A percentile compares a stretch with the other conserved stretches of the same genome.
phyloP scores from a whole-genome alignment of 1,140 invertebrate genomes.

The Macrocentrus cingulum region DNA sequence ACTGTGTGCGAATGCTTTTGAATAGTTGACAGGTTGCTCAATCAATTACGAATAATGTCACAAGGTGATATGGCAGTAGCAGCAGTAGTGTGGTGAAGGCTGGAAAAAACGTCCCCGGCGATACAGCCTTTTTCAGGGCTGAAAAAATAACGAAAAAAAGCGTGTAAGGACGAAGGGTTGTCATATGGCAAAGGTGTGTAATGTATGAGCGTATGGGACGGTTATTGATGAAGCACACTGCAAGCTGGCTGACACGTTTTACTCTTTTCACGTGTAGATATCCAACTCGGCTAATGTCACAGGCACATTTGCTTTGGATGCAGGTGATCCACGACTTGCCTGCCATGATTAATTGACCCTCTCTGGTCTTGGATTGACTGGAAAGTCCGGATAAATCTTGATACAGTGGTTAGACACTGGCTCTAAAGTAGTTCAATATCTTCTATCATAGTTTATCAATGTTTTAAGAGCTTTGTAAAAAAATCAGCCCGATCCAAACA shows the following conservation, averaged over 20 bases:
- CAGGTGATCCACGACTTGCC: too few species aligned
- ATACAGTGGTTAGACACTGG: too few species aligned
- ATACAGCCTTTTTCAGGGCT: too few species aligned
- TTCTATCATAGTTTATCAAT: too few species aligned
- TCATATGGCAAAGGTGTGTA: not conserved
- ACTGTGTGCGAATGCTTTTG: not conserved
- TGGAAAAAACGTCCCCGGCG: not conserved
- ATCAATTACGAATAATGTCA: slow-evolving; percentile 27
- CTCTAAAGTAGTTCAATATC: too few species aligned
- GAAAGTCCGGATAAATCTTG: too few species aligned
- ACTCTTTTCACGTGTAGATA: slow-evolving; percentile 7
- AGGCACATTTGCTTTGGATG: too few species aligned
- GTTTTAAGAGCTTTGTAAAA: too few species aligned
- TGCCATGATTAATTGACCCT: too few species aligned
- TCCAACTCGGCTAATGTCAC: too few species aligned
- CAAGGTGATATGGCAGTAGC: slow-evolving; percentile 7
- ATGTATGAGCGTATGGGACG: slow-evolving; percentile 18
- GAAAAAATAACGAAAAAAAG: slow-evolving; percentile 1
- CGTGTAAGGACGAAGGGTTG: slow-evolving; percentile 7
- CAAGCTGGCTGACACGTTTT: not conserved
- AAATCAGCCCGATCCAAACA: too few species aligned
- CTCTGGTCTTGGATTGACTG: too few species aligned
- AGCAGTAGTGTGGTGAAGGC: not conserved
- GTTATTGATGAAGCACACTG: slow-evolving; percentile 21
- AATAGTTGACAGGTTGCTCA: slow-evolving; percentile 25